A percentile compares a stretch with the other conserved stretches of the same genome.
These are phyloP conservation scores for Mixornis gularis DNA, from an alignment of 2,113 vertebrate species.

Conservation along the genomic window DNA sequence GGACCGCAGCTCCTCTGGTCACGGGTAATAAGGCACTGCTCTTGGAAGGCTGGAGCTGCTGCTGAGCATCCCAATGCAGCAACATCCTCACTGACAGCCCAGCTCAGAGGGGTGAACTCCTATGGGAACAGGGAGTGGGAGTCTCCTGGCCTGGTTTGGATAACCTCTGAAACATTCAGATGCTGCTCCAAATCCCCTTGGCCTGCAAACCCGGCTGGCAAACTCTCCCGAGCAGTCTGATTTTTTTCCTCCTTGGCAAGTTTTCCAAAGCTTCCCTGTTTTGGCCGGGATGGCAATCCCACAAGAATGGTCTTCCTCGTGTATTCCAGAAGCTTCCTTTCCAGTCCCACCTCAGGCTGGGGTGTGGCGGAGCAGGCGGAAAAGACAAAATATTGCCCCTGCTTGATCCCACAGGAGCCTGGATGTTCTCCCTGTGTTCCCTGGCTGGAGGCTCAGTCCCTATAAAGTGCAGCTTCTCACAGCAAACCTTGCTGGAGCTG, in stretches of 20 bases:
- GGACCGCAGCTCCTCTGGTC: background rate
- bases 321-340: slow-evolving; percentile 31
- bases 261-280: background rate
- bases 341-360: slow-evolving; percentile 39
- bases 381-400: background rate
- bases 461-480: background rate
- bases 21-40: background rate
- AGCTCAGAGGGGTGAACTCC: background rate
- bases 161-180: slow-evolving; percentile 32
- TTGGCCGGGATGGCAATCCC: slow-evolving; percentile 37
- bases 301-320: slow-evolving; percentile 40
- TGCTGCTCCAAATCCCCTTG: slow-evolving; percentile 31
- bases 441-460: background rate
- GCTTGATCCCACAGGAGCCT: background rate
- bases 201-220: slow-evolving; percentile 12
- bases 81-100: background rate
- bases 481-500: background rate
- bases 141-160: slow-evolving; percentile 16
- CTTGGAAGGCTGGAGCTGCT: background rate
- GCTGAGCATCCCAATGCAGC: background rate
- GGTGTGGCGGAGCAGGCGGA: background rate
- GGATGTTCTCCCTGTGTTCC: background rate
- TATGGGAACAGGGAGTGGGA: background rate
- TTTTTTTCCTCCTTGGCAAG: background rate
- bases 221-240: background rate